Evolutionary conservation across 2,113 vertebrate species (phyloP).

Genomic region (Eira barbara): DNA sequence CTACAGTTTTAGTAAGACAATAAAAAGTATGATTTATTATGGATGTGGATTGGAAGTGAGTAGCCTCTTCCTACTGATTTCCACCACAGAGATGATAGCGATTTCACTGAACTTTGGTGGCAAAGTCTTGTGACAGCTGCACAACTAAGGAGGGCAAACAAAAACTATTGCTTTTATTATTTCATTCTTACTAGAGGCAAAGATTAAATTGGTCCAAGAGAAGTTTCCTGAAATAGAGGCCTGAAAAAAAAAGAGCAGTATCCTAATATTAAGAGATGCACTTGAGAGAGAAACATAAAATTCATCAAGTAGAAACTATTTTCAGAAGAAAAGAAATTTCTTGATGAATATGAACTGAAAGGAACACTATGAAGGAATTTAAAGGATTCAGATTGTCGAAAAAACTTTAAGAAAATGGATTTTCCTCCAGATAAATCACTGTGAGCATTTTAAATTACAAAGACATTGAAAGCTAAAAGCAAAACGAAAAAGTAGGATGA

Average conservation of each 20-base stretch:
- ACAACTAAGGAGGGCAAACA: background rate
- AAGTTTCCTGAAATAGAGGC: background rate
- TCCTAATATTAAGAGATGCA: background rate
- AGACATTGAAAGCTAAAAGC: background rate
- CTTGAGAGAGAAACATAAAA: background rate
- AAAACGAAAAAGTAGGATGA: background rate
- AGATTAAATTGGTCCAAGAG: background rate
- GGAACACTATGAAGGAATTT: background rate
- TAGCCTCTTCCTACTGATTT: background rate
- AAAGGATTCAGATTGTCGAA: background rate
- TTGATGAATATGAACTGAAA: background rate
- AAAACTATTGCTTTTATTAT: background rate
- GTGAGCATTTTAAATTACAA: constrained; percentile 4
- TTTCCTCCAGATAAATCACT: background rate
- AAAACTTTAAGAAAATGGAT: background rate
- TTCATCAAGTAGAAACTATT: background rate
- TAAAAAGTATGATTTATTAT: background rate
- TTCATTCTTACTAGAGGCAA: background rate
- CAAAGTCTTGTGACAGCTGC: background rate
- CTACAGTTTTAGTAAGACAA: background rate
- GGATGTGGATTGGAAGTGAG: background rate
- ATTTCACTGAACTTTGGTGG: background rate
- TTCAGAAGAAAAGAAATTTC: background rate
- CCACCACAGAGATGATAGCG: background rate
- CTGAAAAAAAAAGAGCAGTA: background rate